These are phyloP conservation scores for Caenorhabditis latens DNA, from an alignment of 1,140 invertebrate species.

Conservation along the genomic window DNA sequence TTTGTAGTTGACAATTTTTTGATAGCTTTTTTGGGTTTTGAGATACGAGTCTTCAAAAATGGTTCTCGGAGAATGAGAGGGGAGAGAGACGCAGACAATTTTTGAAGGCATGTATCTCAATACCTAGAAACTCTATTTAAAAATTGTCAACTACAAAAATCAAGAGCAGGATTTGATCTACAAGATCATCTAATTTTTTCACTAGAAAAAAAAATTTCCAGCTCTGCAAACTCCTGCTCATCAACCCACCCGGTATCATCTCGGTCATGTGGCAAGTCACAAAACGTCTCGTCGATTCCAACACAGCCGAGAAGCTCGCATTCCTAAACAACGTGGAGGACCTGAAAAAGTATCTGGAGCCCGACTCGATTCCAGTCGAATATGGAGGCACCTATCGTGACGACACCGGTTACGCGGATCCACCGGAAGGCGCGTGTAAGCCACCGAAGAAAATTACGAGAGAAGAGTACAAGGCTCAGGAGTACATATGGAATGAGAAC, in stretches of 20 bases:
- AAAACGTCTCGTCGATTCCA: constrained; percentile 64
- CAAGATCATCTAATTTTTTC: no score
- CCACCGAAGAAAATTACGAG: constrained; percentile 48
- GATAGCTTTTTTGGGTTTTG: no score
- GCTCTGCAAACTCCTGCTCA: constrained; percentile 61
- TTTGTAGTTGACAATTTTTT: no score
- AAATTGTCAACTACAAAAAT: no score
- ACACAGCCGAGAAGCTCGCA: constrained; percentile 56
- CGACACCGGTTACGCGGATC: constrained; percentile 64
- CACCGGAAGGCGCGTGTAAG: constrained; percentile 66
- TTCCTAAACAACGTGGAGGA: constrained; percentile 64
- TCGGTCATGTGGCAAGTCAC: constrained; percentile 66
- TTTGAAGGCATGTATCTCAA: no score
- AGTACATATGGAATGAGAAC: constrained; percentile 55
- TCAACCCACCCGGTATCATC: constrained; percentile 68
- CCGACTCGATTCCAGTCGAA: constrained; percentile 61
- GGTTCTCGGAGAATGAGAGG: no score
- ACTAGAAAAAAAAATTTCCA: constrained; percentile 34
- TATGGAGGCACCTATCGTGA: constrained; percentile 63
- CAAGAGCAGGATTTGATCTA: no score
- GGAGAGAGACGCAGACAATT: no score
- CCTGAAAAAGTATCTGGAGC: constrained; percentile 65
- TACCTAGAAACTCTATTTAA: no score
- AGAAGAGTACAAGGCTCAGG: constrained; percentile 28
- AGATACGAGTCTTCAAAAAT: no score